These are phyloP conservation scores for Lingula anatina DNA, from an alignment of 2,888 invertebrate genomes.

Conservation along the genomic window DNA sequence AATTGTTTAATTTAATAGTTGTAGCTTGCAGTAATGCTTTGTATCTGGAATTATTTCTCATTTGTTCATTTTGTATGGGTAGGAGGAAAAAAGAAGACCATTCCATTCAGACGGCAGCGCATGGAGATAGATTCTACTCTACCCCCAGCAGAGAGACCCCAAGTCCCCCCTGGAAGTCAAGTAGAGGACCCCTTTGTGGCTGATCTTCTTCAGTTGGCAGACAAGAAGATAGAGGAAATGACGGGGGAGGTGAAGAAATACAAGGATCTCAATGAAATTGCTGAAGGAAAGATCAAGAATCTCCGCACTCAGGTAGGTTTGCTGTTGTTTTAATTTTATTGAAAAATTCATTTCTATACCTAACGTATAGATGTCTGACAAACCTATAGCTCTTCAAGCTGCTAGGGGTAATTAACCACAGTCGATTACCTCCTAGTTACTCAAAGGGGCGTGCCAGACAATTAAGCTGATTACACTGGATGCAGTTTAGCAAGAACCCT, in stretches of 20 bases:
- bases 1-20: too few species aligned
- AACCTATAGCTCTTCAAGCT: too few species aligned
- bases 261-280: constrained; percentile 35
- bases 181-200: constrained; percentile 48
- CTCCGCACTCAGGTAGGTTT: constrained; percentile 45
- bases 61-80: too few species aligned
- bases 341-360: background rate
- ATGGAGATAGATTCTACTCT: constrained; percentile 49
- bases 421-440: too few species aligned
- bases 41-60: too few species aligned
- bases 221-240: constrained; percentile 43
- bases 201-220: constrained; percentile 49
- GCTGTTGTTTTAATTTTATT: background rate
- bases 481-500: too few species aligned
- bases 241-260: constrained; percentile 25
- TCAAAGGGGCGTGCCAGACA: too few species aligned
- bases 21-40: too few species aligned
- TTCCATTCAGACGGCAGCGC: constrained; percentile 51
- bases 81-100: constrained; percentile 51
- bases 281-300: constrained; percentile 40
- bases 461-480: too few species aligned
- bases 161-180: constrained; percentile 16
- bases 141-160: constrained; percentile 22
- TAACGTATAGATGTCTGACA: background rate
- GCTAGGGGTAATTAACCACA: too few species aligned